These are phyloP conservation scores for Alviniconcha marisindica DNA, from an alignment of 1,140 invertebrate genomes.

Conservation along the genomic window DNA sequence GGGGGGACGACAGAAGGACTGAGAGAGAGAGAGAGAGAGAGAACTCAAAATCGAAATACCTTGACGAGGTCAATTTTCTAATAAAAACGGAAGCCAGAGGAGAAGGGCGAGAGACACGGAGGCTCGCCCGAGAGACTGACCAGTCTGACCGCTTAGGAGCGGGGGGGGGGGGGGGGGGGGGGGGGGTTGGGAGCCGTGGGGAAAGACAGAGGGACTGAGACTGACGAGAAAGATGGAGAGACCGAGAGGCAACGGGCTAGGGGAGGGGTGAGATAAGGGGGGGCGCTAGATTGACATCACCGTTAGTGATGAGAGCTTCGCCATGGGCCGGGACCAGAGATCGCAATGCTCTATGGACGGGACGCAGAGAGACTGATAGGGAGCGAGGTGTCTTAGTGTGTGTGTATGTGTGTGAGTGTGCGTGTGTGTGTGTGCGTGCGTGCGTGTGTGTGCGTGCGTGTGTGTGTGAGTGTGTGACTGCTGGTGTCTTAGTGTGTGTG, in stretches of 20 bases:
- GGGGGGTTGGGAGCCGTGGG: not conserved
- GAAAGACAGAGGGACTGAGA: not conserved
- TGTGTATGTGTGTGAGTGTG: not conserved
- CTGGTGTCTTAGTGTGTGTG: too few relatives aligned
- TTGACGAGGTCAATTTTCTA: too few relatives aligned
- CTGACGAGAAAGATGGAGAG: not conserved
- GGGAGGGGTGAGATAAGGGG: too few relatives aligned
- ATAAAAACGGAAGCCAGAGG: too few relatives aligned
- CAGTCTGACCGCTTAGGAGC: too few relatives aligned
- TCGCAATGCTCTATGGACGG: too few relatives aligned
- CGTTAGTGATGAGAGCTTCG: too few relatives aligned
- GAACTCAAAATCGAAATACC: too few relatives aligned
- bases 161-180: not conserved
- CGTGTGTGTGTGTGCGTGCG: not conserved
- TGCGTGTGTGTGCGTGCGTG: not conserved
- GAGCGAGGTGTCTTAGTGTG: not conserved
- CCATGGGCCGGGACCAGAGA: too few relatives aligned
- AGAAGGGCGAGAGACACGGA: not conserved
- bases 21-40: not conserved
- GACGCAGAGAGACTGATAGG: too few relatives aligned
- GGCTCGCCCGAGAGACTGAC: too few relatives aligned
- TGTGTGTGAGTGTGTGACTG: too few relatives aligned
- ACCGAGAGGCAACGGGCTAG: not conserved
- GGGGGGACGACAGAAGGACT: not conserved
- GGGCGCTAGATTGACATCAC: not conserved